Conservation (phyloP, 1,140 invertebrate genomes). For the Mizuhopecten yessoensis region DNA sequence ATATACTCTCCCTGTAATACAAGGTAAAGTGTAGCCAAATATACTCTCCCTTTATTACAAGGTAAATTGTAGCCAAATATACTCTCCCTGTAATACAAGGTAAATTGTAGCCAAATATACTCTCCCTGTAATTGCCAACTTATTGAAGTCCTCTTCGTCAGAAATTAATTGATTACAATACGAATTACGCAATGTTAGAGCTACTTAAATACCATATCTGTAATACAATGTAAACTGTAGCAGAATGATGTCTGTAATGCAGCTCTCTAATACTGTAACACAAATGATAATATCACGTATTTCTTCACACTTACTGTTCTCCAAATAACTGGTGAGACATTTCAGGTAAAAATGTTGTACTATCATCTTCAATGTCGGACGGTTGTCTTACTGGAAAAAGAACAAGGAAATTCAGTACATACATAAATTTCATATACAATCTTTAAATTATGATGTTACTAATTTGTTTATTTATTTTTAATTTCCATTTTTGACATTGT, state of each 20-base stretch:
- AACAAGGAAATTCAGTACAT: slow-evolving; percentile 51
- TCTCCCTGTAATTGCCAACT: background rate
- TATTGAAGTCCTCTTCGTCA: slow-evolving; percentile 92
- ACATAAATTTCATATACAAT: no score
- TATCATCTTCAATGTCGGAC: slow-evolving; percentile 89
- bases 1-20: slow-evolving; percentile 90
- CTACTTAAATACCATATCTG: no score
- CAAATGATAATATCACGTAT: no score
- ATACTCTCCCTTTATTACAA: background rate
- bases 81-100: slow-evolving; percentile 86
- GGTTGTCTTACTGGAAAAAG: slow-evolving; percentile 86
- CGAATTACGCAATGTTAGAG: no score
- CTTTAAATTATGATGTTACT: no score
- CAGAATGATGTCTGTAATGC: no score
- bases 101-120: slow-evolving; percentile 54
- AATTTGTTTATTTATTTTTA: no score
- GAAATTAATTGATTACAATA: no score
- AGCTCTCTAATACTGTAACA: no score
- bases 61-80: slow-evolving; percentile 94
- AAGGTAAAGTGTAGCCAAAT: slow-evolving; percentile 60
- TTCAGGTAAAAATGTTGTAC: slow-evolving; percentile 90
- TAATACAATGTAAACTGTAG: no score
- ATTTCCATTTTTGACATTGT: no score
- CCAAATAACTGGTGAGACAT: slow-evolving; percentile 98
- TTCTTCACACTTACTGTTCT: slow-evolving; percentile 87